Evolutionary conservation across 2,888 invertebrate species (phyloP).

Genomic region (Ectemnius continuus): DNA sequence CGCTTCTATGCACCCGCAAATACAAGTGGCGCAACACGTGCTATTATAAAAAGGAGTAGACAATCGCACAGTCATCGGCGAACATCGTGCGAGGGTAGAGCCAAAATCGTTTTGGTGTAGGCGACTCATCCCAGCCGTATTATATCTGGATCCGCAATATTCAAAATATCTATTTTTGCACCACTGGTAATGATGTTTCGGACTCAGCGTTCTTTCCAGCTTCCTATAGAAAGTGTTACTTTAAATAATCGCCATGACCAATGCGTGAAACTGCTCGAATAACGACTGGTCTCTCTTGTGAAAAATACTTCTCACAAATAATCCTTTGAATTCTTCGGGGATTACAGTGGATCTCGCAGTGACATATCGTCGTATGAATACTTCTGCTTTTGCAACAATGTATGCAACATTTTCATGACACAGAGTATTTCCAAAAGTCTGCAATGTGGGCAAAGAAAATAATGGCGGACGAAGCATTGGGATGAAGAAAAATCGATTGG

Average conservation of each 20-base stretch:
- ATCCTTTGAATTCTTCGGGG: constrained; percentile 13
- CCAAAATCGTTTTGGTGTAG: constrained; percentile 38
- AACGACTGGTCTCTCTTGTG: constrained; percentile 16
- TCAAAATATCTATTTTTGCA: constrained; percentile 1
- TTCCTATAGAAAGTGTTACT: not conserved
- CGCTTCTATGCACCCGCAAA: constrained; percentile 4
- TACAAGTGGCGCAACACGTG: constrained; percentile 12
- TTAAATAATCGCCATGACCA: not conserved
- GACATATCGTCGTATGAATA: constrained; percentile 3
- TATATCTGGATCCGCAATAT: constrained; percentile 25
- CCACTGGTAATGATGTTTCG: too few relatives aligned
- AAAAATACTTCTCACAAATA: constrained; percentile 15
- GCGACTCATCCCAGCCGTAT: constrained; percentile 44
- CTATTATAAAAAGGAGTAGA: constrained; percentile 8
- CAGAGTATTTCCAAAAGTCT: too few relatives aligned
- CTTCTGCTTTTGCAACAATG: constrained; percentile 9
- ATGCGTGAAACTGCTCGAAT: constrained; percentile 5
- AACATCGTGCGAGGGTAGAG: constrained; percentile 19
- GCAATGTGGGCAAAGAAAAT: too few relatives aligned
- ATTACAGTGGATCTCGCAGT: constrained; percentile 15
- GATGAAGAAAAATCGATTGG: too few relatives aligned
- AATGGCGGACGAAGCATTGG: too few relatives aligned
- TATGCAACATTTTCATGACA: too few relatives aligned
- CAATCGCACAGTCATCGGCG: constrained; percentile 27
- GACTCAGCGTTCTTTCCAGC: too few relatives aligned